Evolutionary conservation across 2,113 vertebrate genomes (phyloP), one percentile per base, ranked within the genome.

Genomic region (Petaurus breviceps): DNA sequence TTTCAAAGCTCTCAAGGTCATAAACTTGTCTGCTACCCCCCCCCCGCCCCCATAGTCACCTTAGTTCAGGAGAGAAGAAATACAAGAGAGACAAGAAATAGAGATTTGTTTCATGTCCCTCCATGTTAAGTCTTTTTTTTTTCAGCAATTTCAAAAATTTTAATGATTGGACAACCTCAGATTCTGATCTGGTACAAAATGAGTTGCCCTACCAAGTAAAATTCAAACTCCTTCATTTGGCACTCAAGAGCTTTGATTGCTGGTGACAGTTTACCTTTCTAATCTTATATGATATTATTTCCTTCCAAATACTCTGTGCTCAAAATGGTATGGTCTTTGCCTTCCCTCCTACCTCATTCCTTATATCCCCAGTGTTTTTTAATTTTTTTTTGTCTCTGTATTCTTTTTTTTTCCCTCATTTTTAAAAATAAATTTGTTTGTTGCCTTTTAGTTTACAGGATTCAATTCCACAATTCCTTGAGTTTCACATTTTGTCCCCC

Each of bases 101-200:
- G 19, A 84, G 37, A 16, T n/a, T 37, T 68, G 28, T 68, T n/a
- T n/a, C 31, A 16, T n/a, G 31, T 68, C 11, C 7, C 8, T 23
- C n/a, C 22, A 22, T 8, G n/a, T 16, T 84, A n/a, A 5, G 16
- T 43, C 1, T 68, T 68, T n/a, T n/a, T n/a, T n/a, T n/a, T n/a
- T n/a, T n/a, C n/a, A 95, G 47, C 52, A 91, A 91, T 90, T 95
- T 94, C 91, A 94, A 51, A 94, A 94, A 94, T 93, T n/a, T 95
- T 68, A 24, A 23, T 89, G 93, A 96, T 84, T 50, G 94, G 93
- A 77, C 91, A 91, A 94, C 77, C 92, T 93, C 89, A 94, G 61
- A 92, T 77, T 94, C 95, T 93, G 94, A 96, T 92, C 91, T 92
- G 90, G 94, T 95, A 91, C 16, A 52, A 92, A 43, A 90, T 93